These are phyloP conservation scores for Caenorhabditis parvicauda DNA, from an alignment of 2,888 invertebrate species.

Conservation along the genomic window DNA sequence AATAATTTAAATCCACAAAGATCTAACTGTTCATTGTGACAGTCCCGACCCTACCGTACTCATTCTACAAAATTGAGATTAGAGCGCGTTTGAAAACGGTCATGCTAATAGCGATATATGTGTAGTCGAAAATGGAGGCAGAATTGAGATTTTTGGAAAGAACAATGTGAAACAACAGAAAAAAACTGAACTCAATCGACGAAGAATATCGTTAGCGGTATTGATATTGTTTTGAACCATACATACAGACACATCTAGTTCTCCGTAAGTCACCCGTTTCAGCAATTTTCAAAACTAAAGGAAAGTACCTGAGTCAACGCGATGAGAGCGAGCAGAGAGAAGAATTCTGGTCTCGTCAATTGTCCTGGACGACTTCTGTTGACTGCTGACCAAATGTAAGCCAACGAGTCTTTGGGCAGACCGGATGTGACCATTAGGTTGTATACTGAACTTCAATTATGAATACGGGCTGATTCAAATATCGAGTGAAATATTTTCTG, in stretches of 20 bases:
- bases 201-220: too few species aligned
- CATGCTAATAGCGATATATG: too few species aligned
- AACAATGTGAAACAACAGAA: too few species aligned
- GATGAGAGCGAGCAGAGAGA: constrained; percentile 66
- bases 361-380: constrained; percentile 66
- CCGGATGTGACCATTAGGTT: constrained; percentile 66
- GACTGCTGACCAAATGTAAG: constrained; percentile 66
- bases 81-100: background rate
- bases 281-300: background rate
- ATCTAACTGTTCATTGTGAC: too few species aligned
- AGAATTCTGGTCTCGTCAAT: constrained; percentile 65
- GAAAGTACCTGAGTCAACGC: constrained; percentile 66
- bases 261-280: too few species aligned
- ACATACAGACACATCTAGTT: too few species aligned
- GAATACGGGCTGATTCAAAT: background rate
- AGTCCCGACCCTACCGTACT: too few species aligned
- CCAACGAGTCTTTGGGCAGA: constrained; percentile 64
- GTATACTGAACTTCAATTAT: constrained; percentile 62
- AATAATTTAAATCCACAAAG: too few species aligned
- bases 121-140: too few species aligned
- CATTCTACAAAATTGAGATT: background rate
- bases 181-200: too few species aligned
- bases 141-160: too few species aligned
- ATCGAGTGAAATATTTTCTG: background rate
- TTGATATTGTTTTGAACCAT: too few species aligned